Conservation (phyloP, 2,888 invertebrate species). For the Saturnia japonica region DNA sequence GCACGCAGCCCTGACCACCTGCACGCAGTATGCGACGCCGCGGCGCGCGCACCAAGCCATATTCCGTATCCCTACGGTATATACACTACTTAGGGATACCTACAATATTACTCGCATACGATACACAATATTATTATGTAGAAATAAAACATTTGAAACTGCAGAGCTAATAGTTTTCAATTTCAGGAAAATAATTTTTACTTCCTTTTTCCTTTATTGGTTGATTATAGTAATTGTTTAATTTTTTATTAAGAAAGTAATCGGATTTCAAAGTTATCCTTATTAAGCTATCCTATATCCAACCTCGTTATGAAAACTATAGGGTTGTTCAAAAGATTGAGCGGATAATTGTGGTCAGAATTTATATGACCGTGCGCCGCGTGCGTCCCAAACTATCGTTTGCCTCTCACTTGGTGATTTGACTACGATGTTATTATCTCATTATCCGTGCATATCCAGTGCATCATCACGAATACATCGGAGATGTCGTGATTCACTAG, state of each 20-base stretch:
- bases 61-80: conserved; percentile 10
- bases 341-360: not conserved
- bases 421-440: conserved; percentile 51
- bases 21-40: conserved; percentile 70
- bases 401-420: conserved; percentile 77
- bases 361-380: conserved; percentile 54
- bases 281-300: not conserved
- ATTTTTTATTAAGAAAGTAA: not conserved
- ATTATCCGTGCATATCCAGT: conserved; percentile 57
- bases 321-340: not conserved
- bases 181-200: not conserved
- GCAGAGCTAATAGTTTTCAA: not conserved
- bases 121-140: not conserved
- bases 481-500: conserved; percentile 61
- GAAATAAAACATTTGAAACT: not conserved
- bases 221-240: not conserved
- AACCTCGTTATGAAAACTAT: not conserved
- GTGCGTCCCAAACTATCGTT: conserved; percentile 61
- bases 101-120: not conserved
- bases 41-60: conserved; percentile 32
- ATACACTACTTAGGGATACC: conserved; percentile 17
- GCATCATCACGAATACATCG: conserved; percentile 69
- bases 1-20: conserved; percentile 83
- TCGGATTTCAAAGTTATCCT: not conserved
- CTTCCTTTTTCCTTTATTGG: not conserved